phyloP scores from a whole-genome alignment of 2,888 invertebrate genomes.

The Scaptomyza parva region DNA sequence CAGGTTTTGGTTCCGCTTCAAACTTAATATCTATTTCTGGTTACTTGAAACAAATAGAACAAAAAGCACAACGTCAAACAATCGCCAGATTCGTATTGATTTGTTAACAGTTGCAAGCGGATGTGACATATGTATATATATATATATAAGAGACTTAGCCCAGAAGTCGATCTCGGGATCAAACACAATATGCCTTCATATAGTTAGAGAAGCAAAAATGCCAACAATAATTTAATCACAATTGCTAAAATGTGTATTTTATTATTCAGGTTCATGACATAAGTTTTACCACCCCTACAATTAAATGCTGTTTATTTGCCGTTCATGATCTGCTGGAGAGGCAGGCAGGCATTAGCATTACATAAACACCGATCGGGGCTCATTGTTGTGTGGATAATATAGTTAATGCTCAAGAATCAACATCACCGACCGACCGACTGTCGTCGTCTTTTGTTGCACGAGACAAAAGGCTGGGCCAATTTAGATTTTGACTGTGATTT shows the following conservation, averaged over 20 bases:
- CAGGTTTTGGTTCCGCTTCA: constrained; percentile 55
- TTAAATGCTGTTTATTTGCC: constrained; percentile 33
- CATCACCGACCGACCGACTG: constrained; percentile 3
- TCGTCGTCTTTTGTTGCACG: constrained; percentile 26
- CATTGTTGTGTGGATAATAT: constrained; percentile 51
- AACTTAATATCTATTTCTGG: constrained; percentile 46
- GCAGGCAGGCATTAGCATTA: too few relatives aligned
- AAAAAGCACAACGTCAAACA: constrained; percentile 11
- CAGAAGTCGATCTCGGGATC: constrained; percentile 29
- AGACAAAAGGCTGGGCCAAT: constrained; percentile 35
- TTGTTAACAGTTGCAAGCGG: constrained; percentile 32
- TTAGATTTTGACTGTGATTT: constrained; percentile 20
- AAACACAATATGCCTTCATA: constrained; percentile 61
- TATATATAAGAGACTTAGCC: background rate
- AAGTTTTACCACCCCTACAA: constrained; percentile 54
- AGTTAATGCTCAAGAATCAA: constrained; percentile 19
- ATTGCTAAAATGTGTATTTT: constrained; percentile 45
- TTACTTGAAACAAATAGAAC: constrained; percentile 16
- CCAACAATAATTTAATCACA: constrained; percentile 45
- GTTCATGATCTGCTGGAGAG: constrained; percentile 2
- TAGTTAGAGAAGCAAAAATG: constrained; percentile 18
- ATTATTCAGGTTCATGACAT: constrained; percentile 60
- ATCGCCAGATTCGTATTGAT: constrained; percentile 28
- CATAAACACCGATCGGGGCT: constrained; percentile 49
- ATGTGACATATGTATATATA: constrained; percentile 28